Evolutionary conservation across 1,140 invertebrate genomes (phyloP), one percentile per base, ranked within the genome.

Genomic region (Papilio aristodemus): DNA sequence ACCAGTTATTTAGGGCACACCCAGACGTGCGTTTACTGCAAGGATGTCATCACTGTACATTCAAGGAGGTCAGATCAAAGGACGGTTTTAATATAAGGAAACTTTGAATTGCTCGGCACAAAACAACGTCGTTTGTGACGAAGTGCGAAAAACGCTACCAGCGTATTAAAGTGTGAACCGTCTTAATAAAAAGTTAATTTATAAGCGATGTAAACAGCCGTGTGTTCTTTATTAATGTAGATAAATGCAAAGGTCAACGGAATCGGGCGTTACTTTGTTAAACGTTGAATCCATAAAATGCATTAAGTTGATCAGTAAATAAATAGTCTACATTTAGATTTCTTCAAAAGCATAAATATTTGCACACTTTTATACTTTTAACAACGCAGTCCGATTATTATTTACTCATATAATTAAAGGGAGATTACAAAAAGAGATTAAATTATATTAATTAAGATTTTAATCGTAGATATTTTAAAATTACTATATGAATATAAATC

Each of bases 41-140:
- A 71, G 77, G 77, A 73, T 69, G 74, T 78, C 70, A 75, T 74
- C 78, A 77, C 72, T 73, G 75, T 76, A 78, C 77, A 78, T 83
- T 78, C 75, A 81, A 82, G 73, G 77, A 78, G 66, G 63, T 67
- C 69, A 70, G 85, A 85, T 85, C 82, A 87, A 85, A 85, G 85
- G 38, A 69, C 66, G 69, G 64, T 71, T 38, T 69, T 81, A 79
- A 78, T 78, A 3, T 74, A 70, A 77, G 69, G 69, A 74, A 73
- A 71, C 71, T 70, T 70, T 19, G 50, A 71, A 54, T 68, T 67
- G 54, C 68, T 38, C 59, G 62, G 50, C 60, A 72, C 64, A 72
- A 75, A 72, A 75, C 72, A 83, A 71, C 59, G 64, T 70, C 75
- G 73, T 75, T 62, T 70, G 69, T 60, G 38, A 78, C 58, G 70